Evolutionary conservation across 2,113 vertebrate genomes (phyloP), one percentile per base, ranked within the genome.

Genomic region (Candoia aspera): DNA sequence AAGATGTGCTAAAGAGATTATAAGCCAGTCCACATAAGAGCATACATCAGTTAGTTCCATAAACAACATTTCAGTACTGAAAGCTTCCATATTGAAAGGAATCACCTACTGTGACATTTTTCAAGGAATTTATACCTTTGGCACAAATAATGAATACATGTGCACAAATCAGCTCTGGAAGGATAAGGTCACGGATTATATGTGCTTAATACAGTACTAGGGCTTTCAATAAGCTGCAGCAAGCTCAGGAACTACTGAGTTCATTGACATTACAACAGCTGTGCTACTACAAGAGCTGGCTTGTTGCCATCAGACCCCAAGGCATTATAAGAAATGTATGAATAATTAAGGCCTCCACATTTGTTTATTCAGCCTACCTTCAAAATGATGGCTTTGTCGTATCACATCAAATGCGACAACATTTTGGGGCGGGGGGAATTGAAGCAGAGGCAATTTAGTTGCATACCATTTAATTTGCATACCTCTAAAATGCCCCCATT

Each of bases 401-500:
- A 79, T 94, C 87, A 90, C 68, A 95, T 0, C 89, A 95, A 95
- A 93, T 57, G 87, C 2, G 88, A 91, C 73, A 90, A 85, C 79
- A 87, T 0, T 2, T 90, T 93, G 42, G 42, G 42, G 90, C 90
- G 92, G 95, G 90, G 91, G 92, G 95, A 90, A 94, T 89, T 91
- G 92, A 94, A 95, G 93, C 89, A 95, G 0, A 95, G 94, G 94
- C 92, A 96, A 95, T 90, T 96, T 79, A 79, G 73, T 79, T 79
- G 73, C 73, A 79, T 33, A 79, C 92, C 68, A 93, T 95, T 95
- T 96, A 93, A 95, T 90, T 89, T 87, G 94, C 95, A 94, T 95
- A 95, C 89, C 94, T 96, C 93, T 93, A 94, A 90, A n/a, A 86
- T 86, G 91, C 94, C 90, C 84, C 59, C 29, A 93, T 95, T 96